Base-by-base conservation (phyloP, 2,888 invertebrate genomes). In the Cataglyphis altisquamis region DNA sequence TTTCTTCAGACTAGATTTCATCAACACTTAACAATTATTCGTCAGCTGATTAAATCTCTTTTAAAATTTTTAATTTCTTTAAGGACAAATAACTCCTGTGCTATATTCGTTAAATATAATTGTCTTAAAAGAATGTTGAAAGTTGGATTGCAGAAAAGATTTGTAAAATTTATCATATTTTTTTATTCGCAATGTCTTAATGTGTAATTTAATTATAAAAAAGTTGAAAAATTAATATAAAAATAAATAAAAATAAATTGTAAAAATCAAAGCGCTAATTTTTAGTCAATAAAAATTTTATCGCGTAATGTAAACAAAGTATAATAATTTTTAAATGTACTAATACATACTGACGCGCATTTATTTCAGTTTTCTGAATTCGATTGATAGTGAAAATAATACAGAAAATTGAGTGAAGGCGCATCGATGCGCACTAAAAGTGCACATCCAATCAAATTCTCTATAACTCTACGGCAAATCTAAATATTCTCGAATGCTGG, bases 11-110 rank as follows among this genome's bases (percentile, higher is more conserved):
- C 21, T 60, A 41, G 41, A 21, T 60, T 78, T 60, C 68, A 78
- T 10, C 68, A 36, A 21, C 57, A 18, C 45, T 39, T 15, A 78
- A 60, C 57, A 78, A 32, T 70, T 55, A 70, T 48, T 78, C 57
- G 68, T 78, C 70, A 21, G 32, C 32, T 5, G n/a, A 5, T 64
- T 12, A n/a, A 18, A 55, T 52, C 75, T 10, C 5, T 41, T 39
- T 15, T 32, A 15, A 57, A 5, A 12, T 21, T 41, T 3, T 36
- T 32, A 6, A 6, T 64, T 70, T 78, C 57, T n/a, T 32, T 41
- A 55, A 75, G 36, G 48, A 66, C 52, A 75, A 66, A 52, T 52
- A 64, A 55, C 8, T 77, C 18, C n/a, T 72, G 15, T 41, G 21
- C 9, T 36, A 12, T 36, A 29, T 67, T 67, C n/a, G 9, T 25